Conservation (phyloP, 2,113 vertebrate genomes). For the Manacus vitellinus region DNA sequence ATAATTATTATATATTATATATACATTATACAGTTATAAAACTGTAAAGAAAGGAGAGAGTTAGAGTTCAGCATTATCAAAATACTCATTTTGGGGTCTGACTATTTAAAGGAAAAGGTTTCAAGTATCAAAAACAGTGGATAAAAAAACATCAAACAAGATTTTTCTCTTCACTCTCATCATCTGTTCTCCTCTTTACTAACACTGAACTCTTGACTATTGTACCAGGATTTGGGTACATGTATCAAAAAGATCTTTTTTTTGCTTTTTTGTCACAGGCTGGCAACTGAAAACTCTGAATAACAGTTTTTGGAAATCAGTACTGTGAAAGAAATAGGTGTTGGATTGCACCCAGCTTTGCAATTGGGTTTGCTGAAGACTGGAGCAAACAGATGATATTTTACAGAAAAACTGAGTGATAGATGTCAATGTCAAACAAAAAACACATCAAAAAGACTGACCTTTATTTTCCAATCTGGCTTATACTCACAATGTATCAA, state of each 20-base stretch:
- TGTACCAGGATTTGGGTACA: not conserved
- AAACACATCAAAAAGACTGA: not conserved
- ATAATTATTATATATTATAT: not conserved
- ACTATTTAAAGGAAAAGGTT: not conserved
- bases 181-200: not conserved
- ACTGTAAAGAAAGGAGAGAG: not conserved
- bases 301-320: not conserved
- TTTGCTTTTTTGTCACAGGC: fast-evolving
- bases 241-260: not conserved
- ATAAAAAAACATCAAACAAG: not conserved
- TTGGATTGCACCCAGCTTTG: not conserved
- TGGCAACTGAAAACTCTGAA: not conserved
- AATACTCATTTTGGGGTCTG: not conserved
- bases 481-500: not conserved
- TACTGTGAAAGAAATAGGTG: not conserved
- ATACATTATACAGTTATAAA: not conserved
- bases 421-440: not conserved
- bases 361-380: not conserved
- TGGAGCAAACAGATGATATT: not conserved
- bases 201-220: not conserved
- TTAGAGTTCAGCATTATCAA: not conserved
- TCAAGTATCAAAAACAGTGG: not conserved
- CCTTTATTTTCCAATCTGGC: not conserved
- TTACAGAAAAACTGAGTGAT: not conserved
- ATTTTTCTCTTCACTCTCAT: not conserved